Base-by-base conservation (phyloP, 2,888 invertebrate genomes). In the Parnassius apollo region DNA sequence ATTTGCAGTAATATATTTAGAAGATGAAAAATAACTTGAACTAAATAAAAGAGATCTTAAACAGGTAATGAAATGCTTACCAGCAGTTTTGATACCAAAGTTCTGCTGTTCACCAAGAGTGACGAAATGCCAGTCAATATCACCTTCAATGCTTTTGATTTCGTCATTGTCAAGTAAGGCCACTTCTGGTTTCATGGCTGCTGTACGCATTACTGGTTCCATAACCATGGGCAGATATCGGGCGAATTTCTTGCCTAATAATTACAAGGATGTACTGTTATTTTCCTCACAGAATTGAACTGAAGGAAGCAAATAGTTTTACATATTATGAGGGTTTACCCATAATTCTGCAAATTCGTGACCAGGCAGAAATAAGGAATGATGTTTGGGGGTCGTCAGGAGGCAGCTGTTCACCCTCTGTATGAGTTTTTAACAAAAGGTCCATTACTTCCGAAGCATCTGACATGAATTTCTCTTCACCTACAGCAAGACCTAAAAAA, bases 331-430 rank as follows among this genome's bases (percentile, higher is more conserved):
- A 35, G n/a, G 9, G 9, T 12, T 69, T 75, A 92, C 92, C 91
- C 85, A 98, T 93, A 75, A 98, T 96, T 88, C 98, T 98, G 91
- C 99, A 99, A 87, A 99, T 98, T 70, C 99, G 94, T 0, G 99
- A 98, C 99, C 99, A 99, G 1, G 99, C 99, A 0, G 98, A 98
- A 71, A 99, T 99, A 84, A 99, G 95, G 88, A 98, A 99, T 11
- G 98, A 98, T 35, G 98, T 96, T 88, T 98, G 98, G 1, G 98
- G 98, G 88, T 99, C 99, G 80, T 99, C 99, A 66, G 98, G 98
- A 0, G 97, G 95, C 68, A 98, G 86, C 75, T 95, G 95, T 25
- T 95, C 95, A 68, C 95, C 95, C 75, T 97, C 96, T 9, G 96
- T 94, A 82, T 98, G 98, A 0, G 98, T 97, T 85, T 97, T 96